Conservation (phyloP, 2,888 invertebrate species). For the Tiliacea aurago region DNA sequence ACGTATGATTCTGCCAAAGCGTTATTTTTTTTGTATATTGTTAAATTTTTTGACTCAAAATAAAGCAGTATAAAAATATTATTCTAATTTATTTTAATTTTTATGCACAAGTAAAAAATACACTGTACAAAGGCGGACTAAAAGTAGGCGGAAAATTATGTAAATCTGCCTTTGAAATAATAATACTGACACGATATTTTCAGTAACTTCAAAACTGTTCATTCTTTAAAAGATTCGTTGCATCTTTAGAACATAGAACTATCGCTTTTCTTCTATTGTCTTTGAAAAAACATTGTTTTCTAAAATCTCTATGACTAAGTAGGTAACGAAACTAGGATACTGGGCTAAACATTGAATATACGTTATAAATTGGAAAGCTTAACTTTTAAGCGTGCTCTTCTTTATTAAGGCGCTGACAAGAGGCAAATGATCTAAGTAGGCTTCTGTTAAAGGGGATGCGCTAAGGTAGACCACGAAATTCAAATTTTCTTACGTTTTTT, state of each 20-base stretch:
- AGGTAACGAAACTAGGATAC: conserved; percentile 38
- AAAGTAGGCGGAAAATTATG: no score
- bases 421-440: neutral
- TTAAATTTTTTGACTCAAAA: no score
- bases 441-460: no score
- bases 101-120: no score
- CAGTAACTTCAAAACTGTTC: neutral
- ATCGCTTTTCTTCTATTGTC: conserved; percentile 4
- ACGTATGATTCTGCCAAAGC: no score
- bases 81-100: no score
- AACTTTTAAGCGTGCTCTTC: neutral
- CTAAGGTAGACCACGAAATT: no score
- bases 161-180: neutral
- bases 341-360: conserved; percentile 15
- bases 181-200: neutral
- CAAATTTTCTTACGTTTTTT: no score
- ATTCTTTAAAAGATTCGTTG: neutral
- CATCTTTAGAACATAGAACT: neutral
- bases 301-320: conserved; percentile 14
- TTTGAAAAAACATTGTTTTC: conserved; percentile 1
- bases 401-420: conserved; percentile 5
- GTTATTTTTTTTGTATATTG: no score
- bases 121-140: no score
- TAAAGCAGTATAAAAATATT: no score
- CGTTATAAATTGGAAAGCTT: conserved; percentile 20